Evolutionary conservation across 2,888 invertebrate genomes (phyloP).

Genomic region (Rambutsinella grinnellia): DNA sequence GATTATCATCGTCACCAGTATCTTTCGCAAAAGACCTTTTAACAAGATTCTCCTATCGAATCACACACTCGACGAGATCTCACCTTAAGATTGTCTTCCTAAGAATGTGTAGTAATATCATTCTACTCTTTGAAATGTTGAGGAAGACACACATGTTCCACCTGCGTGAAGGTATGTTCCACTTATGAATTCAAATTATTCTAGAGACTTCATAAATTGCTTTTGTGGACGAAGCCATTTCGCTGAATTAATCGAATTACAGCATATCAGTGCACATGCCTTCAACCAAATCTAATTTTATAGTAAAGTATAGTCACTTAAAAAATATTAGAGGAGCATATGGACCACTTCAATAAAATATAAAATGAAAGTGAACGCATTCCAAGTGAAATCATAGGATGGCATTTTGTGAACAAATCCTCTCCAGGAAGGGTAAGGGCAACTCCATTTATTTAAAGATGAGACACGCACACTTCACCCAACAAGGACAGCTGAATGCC

Average conservation of each 20-base stretch:
- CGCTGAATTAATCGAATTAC: conserved; percentile 52
- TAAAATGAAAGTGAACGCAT: no score
- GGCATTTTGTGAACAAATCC: not conserved
- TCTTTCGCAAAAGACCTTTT: no score
- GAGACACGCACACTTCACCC: no score
- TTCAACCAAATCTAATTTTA: conserved; percentile 16
- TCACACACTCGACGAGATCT: conserved; percentile 19
- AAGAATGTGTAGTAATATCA: no score
- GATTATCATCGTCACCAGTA: conserved; percentile 12
- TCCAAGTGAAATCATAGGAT: not conserved
- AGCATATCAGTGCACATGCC: conserved; percentile 33
- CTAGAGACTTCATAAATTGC: conserved; percentile 44
- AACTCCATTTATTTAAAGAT: no score
- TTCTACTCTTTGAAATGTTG: not conserved
- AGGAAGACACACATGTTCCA: conserved; percentile 17
- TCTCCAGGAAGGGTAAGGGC: not conserved
- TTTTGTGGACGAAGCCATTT: conserved; percentile 46
- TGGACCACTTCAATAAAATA: conserved; percentile 44
- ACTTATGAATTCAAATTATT: conserved; percentile 30
- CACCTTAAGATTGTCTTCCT: conserved; percentile 4
- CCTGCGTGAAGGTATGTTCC: conserved; percentile 21
- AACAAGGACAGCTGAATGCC: no score
- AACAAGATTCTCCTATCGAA: conserved; percentile 34
- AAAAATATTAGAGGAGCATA: conserved; percentile 2
- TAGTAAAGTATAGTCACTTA: not conserved